phyloP scores from a whole-genome alignment of 2,888 invertebrate species.

The Polymixis lichenea region DNA sequence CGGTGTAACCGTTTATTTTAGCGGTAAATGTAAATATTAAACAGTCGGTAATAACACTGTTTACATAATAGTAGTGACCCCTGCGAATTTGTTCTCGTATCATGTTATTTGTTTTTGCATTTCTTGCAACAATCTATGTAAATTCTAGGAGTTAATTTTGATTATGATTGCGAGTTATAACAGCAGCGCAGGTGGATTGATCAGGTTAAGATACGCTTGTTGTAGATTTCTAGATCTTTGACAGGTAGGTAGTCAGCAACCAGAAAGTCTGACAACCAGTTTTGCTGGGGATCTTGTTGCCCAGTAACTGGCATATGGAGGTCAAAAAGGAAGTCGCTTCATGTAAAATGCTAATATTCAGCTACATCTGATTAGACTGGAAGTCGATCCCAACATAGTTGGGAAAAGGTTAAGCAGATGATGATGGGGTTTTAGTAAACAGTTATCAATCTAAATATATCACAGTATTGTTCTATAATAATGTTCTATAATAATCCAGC shows the following conservation, averaged over 20 bases:
- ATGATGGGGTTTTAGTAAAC: neutral
- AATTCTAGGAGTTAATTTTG: conserved; percentile 16
- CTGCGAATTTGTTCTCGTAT: conserved; percentile 26
- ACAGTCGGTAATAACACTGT: conserved; percentile 52
- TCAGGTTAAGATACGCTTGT: neutral
- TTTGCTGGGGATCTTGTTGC: neutral
- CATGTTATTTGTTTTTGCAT: conserved; percentile 31
- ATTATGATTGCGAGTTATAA: neutral
- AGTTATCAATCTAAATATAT: conserved; percentile 11
- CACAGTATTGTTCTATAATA: conserved; percentile 7
- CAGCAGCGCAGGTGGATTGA: neutral
- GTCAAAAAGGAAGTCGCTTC: neutral
- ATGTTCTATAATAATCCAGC: neutral
- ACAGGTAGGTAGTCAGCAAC: neutral
- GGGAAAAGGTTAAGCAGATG: neutral
- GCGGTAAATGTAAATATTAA: conserved; percentile 49
- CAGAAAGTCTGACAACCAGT: neutral
- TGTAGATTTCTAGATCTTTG: neutral
- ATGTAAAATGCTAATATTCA: neutral
- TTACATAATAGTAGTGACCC: conserved; percentile 52
- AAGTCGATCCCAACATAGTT: neutral
- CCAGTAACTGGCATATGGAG: neutral
- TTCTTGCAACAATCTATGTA: conserved; percentile 19
- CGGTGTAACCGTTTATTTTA: conserved; percentile 45
- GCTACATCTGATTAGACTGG: neutral